Base-by-base conservation (phyloP, 2,797 vertebrate species). In the Anguilla obscura region DNA sequence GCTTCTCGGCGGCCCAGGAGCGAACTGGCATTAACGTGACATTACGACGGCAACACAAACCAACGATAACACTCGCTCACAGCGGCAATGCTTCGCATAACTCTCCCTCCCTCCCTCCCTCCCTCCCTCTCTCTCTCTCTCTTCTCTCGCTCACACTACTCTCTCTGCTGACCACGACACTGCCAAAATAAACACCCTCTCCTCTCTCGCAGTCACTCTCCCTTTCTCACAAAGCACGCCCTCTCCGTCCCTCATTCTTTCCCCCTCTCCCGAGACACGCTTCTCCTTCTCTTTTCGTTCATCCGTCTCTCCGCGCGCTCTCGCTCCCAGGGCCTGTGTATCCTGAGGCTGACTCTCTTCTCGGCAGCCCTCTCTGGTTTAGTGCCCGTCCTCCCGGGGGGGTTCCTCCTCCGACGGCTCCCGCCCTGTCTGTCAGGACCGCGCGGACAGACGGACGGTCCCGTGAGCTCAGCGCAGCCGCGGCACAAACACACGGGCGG, bases 1-100 rank as follows among this genome's bases (percentile, higher is more conserved):
- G 95, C 93, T 96, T 95, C 95, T 95, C 94, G 94, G 94, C 95
- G 94, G 95, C 95, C 94, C 94, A 91, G 95, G 95, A 95, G 95
- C 94, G 95, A 95, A 95, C 94, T 90, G 92, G 92, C 91, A 94
- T 95, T 95, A 95, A 95, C 95, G 92, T 92, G 93, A 94, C 94
- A 94, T 93, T 95, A 94, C 90, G 87, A 92, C 90, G 93, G 94
- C 90, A 94, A 94, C 93, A 94, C 94, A 91, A 93, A 94, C 94
- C 85, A 84, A 71, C 52, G 82, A 89, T 79, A 90, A 88, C 87
- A 60, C 50, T 83, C 80, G 27, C 86, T 69, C 87, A 3, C 52
- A 87, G 71, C 48, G 48, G 84, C 48, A 18, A 80, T 82, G 85
- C 80, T 84, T 69, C 80, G 66, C 80, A 89, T 89, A 93, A 93